phyloP scores from a whole-genome alignment of 2,888 invertebrate species.

The Drosophila colorata region DNA sequence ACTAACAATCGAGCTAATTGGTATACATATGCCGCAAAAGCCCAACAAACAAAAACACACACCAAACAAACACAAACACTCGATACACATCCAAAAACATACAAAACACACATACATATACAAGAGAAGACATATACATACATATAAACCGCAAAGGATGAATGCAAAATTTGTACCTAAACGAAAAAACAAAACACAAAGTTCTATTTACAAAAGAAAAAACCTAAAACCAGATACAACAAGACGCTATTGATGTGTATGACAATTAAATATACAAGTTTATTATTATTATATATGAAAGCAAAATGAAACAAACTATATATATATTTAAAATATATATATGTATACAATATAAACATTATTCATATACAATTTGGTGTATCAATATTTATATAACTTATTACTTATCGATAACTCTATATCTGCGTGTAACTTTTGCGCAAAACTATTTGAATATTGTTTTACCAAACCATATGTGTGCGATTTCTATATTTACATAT shows the following conservation, averaged over 20 bases:
- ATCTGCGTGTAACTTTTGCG: slow-evolving; percentile 46
- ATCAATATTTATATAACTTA: slow-evolving; percentile 57
- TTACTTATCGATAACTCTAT: slow-evolving; percentile 37
- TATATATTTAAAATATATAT: slow-evolving; percentile 38
- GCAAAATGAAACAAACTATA: slow-evolving; percentile 5
- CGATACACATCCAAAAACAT: slow-evolving; percentile 5
- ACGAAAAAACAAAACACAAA: slow-evolving; percentile 22
- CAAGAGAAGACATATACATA: slow-evolving; percentile 45
- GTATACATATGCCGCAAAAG: slow-evolving; percentile 73
- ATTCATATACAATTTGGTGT: slow-evolving; percentile 64
- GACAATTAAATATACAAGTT: slow-evolving; percentile 78
- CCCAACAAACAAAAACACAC: slow-evolving; percentile 13
- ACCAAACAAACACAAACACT: slow-evolving; percentile 13
- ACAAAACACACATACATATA: slow-evolving; percentile 42
- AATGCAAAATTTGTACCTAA: slow-evolving; percentile 73
- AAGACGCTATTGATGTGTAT: slow-evolving; percentile 72
- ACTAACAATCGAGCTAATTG: slow-evolving; percentile 53
- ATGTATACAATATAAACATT: slow-evolving; percentile 51
- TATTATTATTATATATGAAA: slow-evolving; percentile 14
- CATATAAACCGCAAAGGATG: slow-evolving; percentile 33
- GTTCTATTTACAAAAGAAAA: slow-evolving; percentile 55
- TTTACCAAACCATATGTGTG: slow-evolving; percentile 75
- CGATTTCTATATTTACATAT: slow-evolving; percentile 18
- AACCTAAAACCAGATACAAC: slow-evolving; percentile 24
- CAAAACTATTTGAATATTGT: slow-evolving; percentile 51